Conservation (phyloP, 2,797 vertebrate species). For the Cryptoblepharus egeriae region DNA sequence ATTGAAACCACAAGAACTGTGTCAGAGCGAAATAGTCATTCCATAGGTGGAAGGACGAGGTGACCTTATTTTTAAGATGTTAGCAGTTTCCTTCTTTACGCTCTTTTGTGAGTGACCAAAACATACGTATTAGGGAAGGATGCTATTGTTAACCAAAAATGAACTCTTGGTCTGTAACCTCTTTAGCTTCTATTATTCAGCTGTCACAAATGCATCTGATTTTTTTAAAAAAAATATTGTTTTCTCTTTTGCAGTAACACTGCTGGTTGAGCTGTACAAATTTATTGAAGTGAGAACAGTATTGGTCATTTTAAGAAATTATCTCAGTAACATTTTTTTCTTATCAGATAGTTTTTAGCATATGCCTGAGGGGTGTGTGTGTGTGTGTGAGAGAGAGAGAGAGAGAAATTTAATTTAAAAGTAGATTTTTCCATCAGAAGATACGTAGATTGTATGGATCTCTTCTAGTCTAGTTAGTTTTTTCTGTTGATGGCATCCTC, state of each 20-base stretch:
- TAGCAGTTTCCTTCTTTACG: neutral
- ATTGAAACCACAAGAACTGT: neutral
- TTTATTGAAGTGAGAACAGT: slow-evolving; percentile 6
- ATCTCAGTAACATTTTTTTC: neutral
- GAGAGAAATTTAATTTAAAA: neutral
- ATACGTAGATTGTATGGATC: slow-evolving; percentile 8
- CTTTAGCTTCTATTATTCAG: neutral
- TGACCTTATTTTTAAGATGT: neutral
- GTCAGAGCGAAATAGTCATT: neutral
- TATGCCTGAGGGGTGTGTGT: neutral
- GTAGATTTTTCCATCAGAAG: neutral
- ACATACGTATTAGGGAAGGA: slow-evolving; percentile 8
- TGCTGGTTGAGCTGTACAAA: slow-evolving; percentile 1
- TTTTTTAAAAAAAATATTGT: slow-evolving; percentile 11
- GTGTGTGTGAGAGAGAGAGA: no score
- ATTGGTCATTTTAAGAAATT: neutral
- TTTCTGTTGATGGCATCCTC: slow-evolving; percentile 38
- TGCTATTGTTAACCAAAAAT: slow-evolving; percentile 9
- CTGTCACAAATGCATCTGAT: neutral
- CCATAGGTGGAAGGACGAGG: neutral
- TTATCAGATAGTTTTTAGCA: neutral
- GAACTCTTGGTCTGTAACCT: slow-evolving; percentile 14
- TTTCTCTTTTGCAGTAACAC: neutral
- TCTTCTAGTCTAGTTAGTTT: slow-evolving; percentile 46
- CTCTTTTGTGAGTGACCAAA: neutral